Percentiles rank a stretch among this genome's conserved stretches.
Conservation (phyloP, 2,888 invertebrate species). For the Eristalinus sepulchralis region DNA sequence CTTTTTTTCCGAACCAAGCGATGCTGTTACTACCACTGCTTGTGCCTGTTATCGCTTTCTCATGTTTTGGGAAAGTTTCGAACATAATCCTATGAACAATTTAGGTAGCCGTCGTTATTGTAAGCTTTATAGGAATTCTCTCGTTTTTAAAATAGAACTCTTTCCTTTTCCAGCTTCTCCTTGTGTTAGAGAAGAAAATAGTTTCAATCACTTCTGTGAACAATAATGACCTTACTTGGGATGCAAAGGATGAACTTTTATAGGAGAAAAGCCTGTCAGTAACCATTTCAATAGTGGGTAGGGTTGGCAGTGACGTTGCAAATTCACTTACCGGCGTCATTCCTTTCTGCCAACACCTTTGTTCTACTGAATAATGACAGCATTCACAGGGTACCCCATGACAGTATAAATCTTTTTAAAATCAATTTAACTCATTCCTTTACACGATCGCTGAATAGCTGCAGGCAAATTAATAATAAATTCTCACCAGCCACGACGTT, state of each 20-base stretch:
- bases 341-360: conserved; percentile 53
- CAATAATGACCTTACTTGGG: conserved; percentile 28
- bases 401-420: conserved; percentile 60
- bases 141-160: conserved; percentile 15
- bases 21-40: conserved; percentile 20
- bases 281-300: conserved; percentile 27
- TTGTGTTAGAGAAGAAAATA: conserved; percentile 36
- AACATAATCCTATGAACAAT: conserved; percentile 69
- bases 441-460: conserved; percentile 38
- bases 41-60: conserved; percentile 66
- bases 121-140: conserved; percentile 58
- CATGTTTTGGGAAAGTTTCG: conserved; percentile 62
- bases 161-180: not conserved
- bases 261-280: not conserved
- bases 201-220: conserved; percentile 56
- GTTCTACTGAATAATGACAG: conserved; percentile 45
- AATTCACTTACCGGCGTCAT: conserved; percentile 25
- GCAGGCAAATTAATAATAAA: conserved; percentile 55
- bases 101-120: conserved; percentile 69
- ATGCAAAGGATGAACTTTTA: conserved; percentile 45
- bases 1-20: conserved; percentile 7
- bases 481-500: conserved; percentile 34
- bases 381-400: conserved; percentile 33
- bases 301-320: not conserved
- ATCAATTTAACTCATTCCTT: conserved; percentile 59